Base-by-base conservation (phyloP, 2,797 vertebrate genomes). In the Choloepus didactylus region DNA sequence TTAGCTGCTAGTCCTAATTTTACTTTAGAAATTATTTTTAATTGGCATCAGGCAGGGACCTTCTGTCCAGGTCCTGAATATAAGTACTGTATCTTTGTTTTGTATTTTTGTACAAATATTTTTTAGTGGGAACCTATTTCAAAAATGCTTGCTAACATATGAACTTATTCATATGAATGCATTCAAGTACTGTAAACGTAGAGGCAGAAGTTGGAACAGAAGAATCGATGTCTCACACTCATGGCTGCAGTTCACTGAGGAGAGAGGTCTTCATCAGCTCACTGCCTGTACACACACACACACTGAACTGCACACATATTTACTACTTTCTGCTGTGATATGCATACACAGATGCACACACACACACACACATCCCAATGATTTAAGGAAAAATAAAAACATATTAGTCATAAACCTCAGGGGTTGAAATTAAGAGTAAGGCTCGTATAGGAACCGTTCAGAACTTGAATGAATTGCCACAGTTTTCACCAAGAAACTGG, bases 401-500 rank as follows among this genome's bases (percentile, higher is more conserved):
- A 69, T 29, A 72, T 95, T 93, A 87, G 84, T 91, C 81, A 62
- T 87, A 88, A 96, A 93, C 81, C 96, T 96, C 67, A 3, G 86
- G 87, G 96, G 94, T 82, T 90, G 92, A 93, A 97, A 98, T 95
- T 88, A 82, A 51, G 92, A 95, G 77, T 35, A 49, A 97, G 95
- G 95, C 94, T 19, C 46, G 38, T 72, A 94, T 92, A 75, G 96
- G 95, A 97, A 98, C 97, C 69, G 95, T 96, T 98, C 95, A 96
- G 96, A 94, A 95, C 86, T 94, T 98, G 98, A 98, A 98, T 98
- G 96, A 98, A 98, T 96, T 93, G 95, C 98, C 92, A 88, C 75
- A 91, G 98, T 97, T 98, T 98, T 98, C 97, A 97, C 98, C 94
- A 97, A 97, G 98, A 98, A 97, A 98, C 98, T 98, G 98, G 98